Evolutionary conservation across 1,140 invertebrate genomes (phyloP).

Genomic region (Papilio dardanus): DNA sequence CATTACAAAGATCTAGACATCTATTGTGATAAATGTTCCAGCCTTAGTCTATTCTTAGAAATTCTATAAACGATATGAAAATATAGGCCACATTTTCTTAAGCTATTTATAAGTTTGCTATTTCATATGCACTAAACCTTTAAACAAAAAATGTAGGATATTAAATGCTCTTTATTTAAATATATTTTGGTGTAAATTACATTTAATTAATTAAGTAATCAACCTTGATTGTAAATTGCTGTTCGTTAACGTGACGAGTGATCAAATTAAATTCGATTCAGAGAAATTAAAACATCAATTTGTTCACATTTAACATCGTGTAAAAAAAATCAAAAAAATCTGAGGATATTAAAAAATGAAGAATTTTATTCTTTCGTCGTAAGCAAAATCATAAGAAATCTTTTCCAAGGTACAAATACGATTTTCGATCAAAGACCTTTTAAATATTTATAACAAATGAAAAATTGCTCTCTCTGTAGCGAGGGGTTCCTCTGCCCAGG

Average conservation of each 20-base stretch:
- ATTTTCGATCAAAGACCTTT: conserved; percentile 17
- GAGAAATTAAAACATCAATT: no score
- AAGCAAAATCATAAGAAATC: background rate
- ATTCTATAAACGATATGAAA: background rate
- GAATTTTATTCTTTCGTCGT: background rate
- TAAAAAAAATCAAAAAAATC: no score
- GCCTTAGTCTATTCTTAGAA: conserved; percentile 7
- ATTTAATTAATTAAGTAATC: no score
- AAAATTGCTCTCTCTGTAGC: background rate
- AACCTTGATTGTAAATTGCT: no score
- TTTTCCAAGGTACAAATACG: conserved; percentile 6
- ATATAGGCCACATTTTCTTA: background rate
- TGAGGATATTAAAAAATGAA: background rate
- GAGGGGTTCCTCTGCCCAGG: background rate
- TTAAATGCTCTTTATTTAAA: no score
- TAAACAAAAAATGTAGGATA: background rate
- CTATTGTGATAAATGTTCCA: background rate
- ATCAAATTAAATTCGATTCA: no score
- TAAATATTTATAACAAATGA: conserved; percentile 28
- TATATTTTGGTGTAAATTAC: no score
- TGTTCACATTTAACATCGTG: no score
- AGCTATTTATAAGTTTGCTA: background rate
- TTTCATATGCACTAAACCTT: background rate
- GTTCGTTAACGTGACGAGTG: no score
- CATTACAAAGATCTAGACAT: conserved; percentile 6